A percentile compares a stretch with the other conserved stretches of the same genome.
phyloP scores from a whole-genome alignment of 2,797 vertebrate genomes.

The Argya squamiceps region DNA sequence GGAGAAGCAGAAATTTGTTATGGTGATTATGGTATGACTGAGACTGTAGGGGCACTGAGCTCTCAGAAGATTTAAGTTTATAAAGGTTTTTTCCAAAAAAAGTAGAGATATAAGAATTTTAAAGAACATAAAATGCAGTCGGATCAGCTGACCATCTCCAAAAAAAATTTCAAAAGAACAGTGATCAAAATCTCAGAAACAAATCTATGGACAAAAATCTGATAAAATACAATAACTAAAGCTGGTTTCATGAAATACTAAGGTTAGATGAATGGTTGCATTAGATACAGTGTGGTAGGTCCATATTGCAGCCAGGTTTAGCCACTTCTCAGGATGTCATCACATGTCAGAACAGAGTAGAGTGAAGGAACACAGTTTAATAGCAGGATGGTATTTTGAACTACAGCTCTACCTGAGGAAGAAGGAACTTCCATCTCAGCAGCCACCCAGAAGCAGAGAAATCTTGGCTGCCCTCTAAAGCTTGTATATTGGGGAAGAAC shows the following conservation, averaged over 20 bases:
- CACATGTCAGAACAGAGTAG: neutral
- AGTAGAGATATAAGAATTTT: neutral
- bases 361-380: neutral
- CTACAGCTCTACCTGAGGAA: neutral
- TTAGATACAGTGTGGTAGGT: rapidly evolving
- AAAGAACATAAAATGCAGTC: neutral
- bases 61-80: neutral
- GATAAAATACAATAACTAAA: neutral
- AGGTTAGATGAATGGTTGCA: neutral
- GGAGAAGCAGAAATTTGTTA: neutral
- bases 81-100: neutral
- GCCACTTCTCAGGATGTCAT: neutral
- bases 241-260: neutral
- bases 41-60: rapidly evolving
- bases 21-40: neutral
- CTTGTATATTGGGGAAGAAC: neutral
- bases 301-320: neutral
- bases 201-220: neutral
- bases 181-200: neutral
- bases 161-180: neutral
- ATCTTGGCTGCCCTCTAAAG: neutral
- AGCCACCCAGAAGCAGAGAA: neutral
- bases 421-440: neutral
- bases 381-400: neutral
- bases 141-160: neutral